Conservation (phyloP, 2,113 vertebrate species). For the Hemibagrus wyckioides region DNA sequence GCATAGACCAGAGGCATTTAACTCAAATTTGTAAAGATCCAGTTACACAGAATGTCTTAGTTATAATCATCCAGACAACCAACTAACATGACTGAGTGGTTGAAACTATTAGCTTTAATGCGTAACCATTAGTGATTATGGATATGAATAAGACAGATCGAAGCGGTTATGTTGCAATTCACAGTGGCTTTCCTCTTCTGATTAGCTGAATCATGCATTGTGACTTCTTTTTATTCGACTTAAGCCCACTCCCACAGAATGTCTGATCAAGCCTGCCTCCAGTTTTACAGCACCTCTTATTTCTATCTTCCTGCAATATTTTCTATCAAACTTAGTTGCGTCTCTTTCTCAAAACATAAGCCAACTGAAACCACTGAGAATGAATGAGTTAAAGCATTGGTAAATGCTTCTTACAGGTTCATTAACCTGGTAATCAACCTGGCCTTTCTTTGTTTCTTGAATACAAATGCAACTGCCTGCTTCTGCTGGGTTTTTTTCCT, state of each 20-base stretch:
- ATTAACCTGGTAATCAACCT: neutral
- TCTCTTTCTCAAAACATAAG: neutral
- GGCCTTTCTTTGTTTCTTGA: neutral
- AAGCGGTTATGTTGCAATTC: neutral
- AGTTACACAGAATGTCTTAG: neutral
- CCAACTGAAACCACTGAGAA: neutral
- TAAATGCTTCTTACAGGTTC: neutral
- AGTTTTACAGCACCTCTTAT: neutral
- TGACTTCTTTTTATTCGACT: neutral
- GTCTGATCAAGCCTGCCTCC: too few relatives aligned
- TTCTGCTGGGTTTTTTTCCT: neutral
- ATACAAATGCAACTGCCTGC: neutral
- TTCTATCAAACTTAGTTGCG: neutral
- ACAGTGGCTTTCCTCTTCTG: neutral
- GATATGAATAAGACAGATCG: neutral
- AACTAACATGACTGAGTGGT: neutral
- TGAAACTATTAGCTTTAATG: neutral
- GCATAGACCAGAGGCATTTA: neutral
- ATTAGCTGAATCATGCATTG: neutral
- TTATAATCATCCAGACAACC: neutral
- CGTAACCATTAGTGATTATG: neutral
- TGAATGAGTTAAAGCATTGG: neutral
- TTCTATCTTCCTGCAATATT: neutral
- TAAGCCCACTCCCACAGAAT: neutral
- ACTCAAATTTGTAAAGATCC: neutral